Evolutionary conservation across 1,140 invertebrate species (phyloP).

Genomic region (Drosophila pandora): DNA sequence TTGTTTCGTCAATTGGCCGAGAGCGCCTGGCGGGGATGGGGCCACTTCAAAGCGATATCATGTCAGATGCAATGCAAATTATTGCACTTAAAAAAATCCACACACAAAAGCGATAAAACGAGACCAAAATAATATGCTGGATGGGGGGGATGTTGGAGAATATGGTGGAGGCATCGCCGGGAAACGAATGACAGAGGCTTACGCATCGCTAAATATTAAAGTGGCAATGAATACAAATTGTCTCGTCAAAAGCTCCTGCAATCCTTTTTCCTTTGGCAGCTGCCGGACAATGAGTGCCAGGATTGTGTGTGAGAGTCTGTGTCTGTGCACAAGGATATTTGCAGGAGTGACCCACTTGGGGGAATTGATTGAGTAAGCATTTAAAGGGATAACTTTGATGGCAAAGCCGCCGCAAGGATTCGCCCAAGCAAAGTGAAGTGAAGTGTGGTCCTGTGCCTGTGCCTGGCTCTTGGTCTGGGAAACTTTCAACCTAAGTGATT

Average conservation of each 20-base stretch:
- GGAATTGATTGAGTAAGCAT: constrained; percentile 41
- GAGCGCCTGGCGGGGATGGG: constrained; percentile 23
- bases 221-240: constrained; percentile 67
- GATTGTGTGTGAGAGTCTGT: neutral
- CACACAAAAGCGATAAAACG: neutral
- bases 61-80: constrained; percentile 58
- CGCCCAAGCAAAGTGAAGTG: constrained; percentile 26
- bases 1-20: constrained; percentile 39
- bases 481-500: constrained; percentile 53
- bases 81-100: constrained; percentile 50
- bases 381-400: constrained; percentile 40
- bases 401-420: constrained; percentile 3
- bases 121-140: neutral
- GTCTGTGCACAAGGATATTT: constrained; percentile 1
- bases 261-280: constrained; percentile 18
- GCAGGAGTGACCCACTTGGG: neutral
- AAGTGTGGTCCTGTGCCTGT: constrained; percentile 6
- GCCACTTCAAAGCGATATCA: constrained; percentile 40
- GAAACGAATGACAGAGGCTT: constrained; percentile 36
- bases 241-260: constrained; percentile 48
- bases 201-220: constrained; percentile 66
- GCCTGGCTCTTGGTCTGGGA: neutral
- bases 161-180: constrained; percentile 5
- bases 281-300: constrained; percentile 31
- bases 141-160: neutral